Evolutionary conservation across 1,140 invertebrate genomes (phyloP).

Genomic region (Heliconius hewitsoni): DNA sequence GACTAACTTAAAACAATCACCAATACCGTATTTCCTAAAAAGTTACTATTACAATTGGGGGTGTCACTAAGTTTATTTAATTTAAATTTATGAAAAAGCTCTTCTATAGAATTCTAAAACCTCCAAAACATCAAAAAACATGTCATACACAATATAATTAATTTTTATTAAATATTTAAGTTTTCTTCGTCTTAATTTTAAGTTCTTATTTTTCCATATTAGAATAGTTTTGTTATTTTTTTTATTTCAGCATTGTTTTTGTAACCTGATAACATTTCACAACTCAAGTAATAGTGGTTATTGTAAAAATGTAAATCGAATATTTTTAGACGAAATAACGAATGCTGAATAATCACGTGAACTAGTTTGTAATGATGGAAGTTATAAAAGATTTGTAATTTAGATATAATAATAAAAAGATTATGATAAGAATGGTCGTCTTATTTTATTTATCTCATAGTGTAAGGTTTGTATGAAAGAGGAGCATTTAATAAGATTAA

Average conservation of each 20-base stretch:
- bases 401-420: slow-evolving; percentile 70
- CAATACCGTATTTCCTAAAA: too few relatives aligned
- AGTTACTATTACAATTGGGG: neutral
- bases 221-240: neutral
- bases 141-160: neutral
- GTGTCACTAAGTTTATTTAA: neutral
- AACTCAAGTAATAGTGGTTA: slow-evolving; percentile 45
- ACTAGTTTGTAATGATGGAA: slow-evolving; percentile 72
- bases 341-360: slow-evolving; percentile 68
- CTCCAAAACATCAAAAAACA: neutral
- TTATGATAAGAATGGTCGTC: slow-evolving; percentile 40
- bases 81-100: neutral
- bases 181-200: neutral
- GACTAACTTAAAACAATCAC: too few relatives aligned
- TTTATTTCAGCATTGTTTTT: neutral
- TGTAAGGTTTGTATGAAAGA: too few relatives aligned
- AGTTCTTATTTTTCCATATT: neutral
- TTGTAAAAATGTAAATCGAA: slow-evolving; percentile 77
- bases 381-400: slow-evolving; percentile 80
- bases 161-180: neutral
- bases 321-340: slow-evolving; percentile 67
- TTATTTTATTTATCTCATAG: slow-evolving; percentile 39
- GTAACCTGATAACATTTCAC: neutral
- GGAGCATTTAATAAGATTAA: too few relatives aligned
- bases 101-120: neutral